Evolutionary conservation across 2,888 invertebrate genomes (phyloP).

Genomic region (Pyrrhia umbra): DNA sequence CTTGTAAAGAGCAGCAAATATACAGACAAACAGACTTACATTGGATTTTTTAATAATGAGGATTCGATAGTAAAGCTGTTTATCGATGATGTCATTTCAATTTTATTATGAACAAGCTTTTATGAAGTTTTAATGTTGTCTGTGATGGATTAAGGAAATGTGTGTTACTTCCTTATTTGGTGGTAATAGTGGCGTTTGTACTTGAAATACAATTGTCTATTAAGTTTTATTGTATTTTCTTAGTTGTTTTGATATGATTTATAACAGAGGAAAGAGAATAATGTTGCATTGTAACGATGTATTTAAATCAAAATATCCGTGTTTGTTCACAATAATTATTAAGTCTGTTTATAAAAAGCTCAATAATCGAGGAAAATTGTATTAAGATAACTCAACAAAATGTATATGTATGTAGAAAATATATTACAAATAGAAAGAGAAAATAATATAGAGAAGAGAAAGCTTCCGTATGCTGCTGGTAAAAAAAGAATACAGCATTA

Average conservation of each 20-base stretch:
- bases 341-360: no score
- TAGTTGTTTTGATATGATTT: slow-evolving; percentile 4
- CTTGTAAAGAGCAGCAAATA: no score
- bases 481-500: neutral
- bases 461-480: neutral
- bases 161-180: slow-evolving; percentile 39
- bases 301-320: no score
- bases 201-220: slow-evolving; percentile 33
- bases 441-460: neutral
- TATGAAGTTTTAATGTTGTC: slow-evolving; percentile 29
- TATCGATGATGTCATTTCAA: slow-evolving; percentile 42
- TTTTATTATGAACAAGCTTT: slow-evolving; percentile 34
- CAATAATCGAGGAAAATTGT: no score
- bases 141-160: slow-evolving; percentile 48
- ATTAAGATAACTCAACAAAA: no score
- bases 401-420: no score
- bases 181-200: slow-evolving; percentile 19
- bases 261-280: neutral
- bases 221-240: slow-evolving; percentile 5
- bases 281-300: neutral
- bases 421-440: no score
- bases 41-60: neutral
- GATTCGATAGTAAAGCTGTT: slow-evolving; percentile 17
- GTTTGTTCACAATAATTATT: no score
- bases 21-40: no score